Evolutionary conservation across 2,797 vertebrate genomes (phyloP), one percentile per base, ranked within the genome.

Genomic region (Acomys russatus): DNA sequence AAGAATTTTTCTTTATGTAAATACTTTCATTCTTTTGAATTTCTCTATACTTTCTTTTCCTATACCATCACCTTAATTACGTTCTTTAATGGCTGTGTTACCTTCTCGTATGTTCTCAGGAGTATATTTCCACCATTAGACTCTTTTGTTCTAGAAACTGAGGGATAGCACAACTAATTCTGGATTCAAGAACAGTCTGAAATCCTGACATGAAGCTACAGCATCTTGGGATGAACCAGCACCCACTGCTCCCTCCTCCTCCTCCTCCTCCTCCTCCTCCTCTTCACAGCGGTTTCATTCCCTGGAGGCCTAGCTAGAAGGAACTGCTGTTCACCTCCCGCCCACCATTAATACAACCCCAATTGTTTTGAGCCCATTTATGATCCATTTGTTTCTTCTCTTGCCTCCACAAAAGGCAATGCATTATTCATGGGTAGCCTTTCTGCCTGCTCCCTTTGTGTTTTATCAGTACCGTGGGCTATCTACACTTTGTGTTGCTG

Each of bases 381-480:
- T 38, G 83, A 94, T 94, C 63, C 90, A 90, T 96, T 96, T 96
- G 90, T 96, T 94, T 94, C 88, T 96, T 94, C 89, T 94, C 59
- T 61, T 74, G 94, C 66, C 90, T 95, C 70, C 92, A 88, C 68
- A 74, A 85, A 95, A 93, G 93, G 91, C 92, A 95, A 95, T 94
- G 89, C 91, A 96, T 97, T 97, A 97, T 96, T 97, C 96, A 96
- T 93, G 82, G 94, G 59, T 82, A 96, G 95, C 92, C 90, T 96
- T 94, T 93, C 89, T 97, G 88, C 33, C 86, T 12, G 95, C 79
- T 95, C 38, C 63, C 70, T 94, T 97, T 96, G 94, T 59, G 51
- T 91, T 87, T 88, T 77, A 93, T 88, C 80, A 68, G n/a, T 90
- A 49, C 80, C 14, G 15, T 6, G 83, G 56, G 63, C 66, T 83